Percentiles rank a stretch among this genome's conserved stretches.
These are phyloP conservation scores for Drosophila anceps DNA, from an alignment of 2,888 invertebrate genomes.

Conservation along the genomic window DNA sequence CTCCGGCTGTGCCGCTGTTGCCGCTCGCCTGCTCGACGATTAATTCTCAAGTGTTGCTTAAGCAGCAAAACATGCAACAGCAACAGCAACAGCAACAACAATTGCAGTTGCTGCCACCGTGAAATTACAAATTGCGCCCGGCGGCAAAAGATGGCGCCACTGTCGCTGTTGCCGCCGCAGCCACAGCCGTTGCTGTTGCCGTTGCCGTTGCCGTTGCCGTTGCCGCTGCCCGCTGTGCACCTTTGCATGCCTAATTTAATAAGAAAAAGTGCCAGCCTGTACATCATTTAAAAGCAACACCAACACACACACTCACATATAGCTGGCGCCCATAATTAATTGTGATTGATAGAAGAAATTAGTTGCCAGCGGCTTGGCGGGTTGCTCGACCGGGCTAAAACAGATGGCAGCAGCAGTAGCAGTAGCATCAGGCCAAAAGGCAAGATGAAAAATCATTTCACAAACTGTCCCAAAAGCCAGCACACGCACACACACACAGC, in stretches of 20 bases:
- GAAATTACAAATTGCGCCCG: constrained; percentile 72
- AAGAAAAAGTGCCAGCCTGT: constrained; percentile 66
- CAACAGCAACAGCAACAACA: constrained; percentile 17
- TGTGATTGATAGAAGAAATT: constrained; percentile 82
- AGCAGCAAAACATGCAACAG: constrained; percentile 52
- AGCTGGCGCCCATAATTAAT: constrained; percentile 71
- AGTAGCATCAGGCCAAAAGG: constrained; percentile 36
- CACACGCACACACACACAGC: constrained; percentile 30
- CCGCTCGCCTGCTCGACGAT: constrained; percentile 42
- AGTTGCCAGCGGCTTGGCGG: constrained; percentile 64
- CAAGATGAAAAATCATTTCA: constrained; percentile 78
- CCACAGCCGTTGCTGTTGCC: constrained; percentile 1
- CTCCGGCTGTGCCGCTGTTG: constrained; percentile 4
- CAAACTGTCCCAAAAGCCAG: constrained; percentile 73
- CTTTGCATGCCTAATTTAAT: constrained; percentile 75
- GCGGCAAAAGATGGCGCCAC: constrained; percentile 46
- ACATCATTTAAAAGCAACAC: constrained; percentile 58
- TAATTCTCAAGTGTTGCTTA: constrained; percentile 65
- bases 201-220: not conserved
- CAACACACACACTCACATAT: constrained; percentile 12
- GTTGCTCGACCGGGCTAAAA: constrained; percentile 52
- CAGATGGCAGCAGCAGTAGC: constrained; percentile 59
- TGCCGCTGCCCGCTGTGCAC: constrained; percentile 40
- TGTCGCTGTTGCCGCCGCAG: constrained; percentile 2
- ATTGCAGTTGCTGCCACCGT: constrained; percentile 52